Evolutionary conservation across 2,888 invertebrate genomes (phyloP), one percentile per base, ranked within the genome.

Genomic region (Stenurella melanura): DNA sequence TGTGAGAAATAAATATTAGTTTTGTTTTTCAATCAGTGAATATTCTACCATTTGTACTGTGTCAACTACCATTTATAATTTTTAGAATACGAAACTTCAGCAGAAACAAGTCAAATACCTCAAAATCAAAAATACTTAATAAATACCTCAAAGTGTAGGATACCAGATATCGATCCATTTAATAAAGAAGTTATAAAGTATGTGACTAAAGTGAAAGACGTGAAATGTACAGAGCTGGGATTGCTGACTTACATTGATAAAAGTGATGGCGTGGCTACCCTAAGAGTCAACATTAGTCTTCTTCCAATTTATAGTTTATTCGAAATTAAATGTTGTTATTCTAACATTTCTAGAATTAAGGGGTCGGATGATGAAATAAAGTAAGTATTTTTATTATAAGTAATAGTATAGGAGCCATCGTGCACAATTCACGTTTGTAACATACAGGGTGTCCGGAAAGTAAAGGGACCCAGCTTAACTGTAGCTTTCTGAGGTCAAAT

Each of bases 261-360:
- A 75, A 74, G 18, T 9, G 73, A 80, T 60, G 80, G 77, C 30
- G 58, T 78, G 11, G 77, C 81, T 17, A 82, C 76, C 9, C 74
- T 86, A 68, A 80, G 81, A 26, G 75, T 87, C 15, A 85, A 86
- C 68, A 60, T 77, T 42, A 81, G 80, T 68, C 75, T 80, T 12
- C 57, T 84, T n/a, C 42, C 72, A 30, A 68, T 72, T 12, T 89
- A 89, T 77, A 84, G 83, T 75, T 74, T 54, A 76, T 81, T 83
- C 50, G 76, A 67, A 77, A 73, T 85, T 21, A 74, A 50, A 9
- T 86, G 86, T 78, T 86, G 86, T 80, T 89, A 89, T 81, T 86
- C 87, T 0, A 84, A 87, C 74, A 83, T 90, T n/a, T 85, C 85
- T 9, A 83, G 89, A 68, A 79, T 75, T 54, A 78, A 83, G 42